Evolutionary conservation across 2,113 vertebrate genomes (phyloP), one percentile per base, ranked within the genome.

Genomic region (Phalacrocorax aristotelis): DNA sequence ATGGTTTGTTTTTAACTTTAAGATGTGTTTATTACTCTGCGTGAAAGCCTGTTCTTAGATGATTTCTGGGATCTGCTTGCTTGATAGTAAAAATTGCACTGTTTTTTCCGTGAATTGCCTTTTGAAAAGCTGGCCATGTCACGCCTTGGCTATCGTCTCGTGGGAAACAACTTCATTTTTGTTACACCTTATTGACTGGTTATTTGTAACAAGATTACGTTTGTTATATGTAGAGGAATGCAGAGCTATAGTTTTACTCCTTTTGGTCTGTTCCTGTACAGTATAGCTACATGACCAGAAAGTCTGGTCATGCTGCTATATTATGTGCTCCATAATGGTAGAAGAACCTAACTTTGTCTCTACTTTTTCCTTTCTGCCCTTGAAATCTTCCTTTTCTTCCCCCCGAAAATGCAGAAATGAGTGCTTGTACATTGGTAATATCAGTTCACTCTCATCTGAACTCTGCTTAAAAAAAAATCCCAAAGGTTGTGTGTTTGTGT

Each of bases 281-380:
- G 12, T 36, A 10, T 11, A 32, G 8, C 21, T 70, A 77, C 8
- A 15, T 32, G 25, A n/a, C 12, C 19, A 61, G 20, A 68, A 92
- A 52, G 4, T 69, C 51, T 61, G 10, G 22, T 40, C 40, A 34
- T 30, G 19, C 14, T 93, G 15, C 4, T 62, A 4, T 21, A 3
- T 29, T 54, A 0, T 54, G 2, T 46, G 23, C 3, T 54, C 23
- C 10, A 5, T 38, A 70, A 49, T 6, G 1, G 6, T 13, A 72
- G 64, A 36, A 66, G 49, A 81, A 25, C 5, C 4, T 4, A 27
- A 18, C 6, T 70, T 61, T 26, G 2, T 6, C 10, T 32, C 36
- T 54, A 8, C 2, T 55, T 64, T 78, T 69, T 40, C 19, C 29
- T 57, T 65, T 25, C 15, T 0, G 1, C 2, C 9, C 36, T 64